Evolutionary conservation across 2,113 vertebrate species (phyloP).

Genomic region (Thalassarche chlororhynchos): DNA sequence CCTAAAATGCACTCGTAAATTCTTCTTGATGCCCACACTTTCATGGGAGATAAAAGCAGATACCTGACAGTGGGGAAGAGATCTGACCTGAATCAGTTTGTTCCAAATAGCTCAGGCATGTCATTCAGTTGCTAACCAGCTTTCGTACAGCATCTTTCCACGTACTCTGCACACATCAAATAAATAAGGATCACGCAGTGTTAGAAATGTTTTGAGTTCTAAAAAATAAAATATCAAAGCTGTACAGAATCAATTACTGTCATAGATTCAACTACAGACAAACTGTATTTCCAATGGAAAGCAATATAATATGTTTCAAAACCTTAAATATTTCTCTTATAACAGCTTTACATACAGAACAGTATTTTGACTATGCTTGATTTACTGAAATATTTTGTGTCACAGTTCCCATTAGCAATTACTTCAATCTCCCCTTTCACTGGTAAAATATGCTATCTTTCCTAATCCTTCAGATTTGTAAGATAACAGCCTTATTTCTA

Average conservation of each 20-base stretch:
- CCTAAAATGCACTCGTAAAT: not conserved
- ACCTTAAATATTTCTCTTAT: not conserved
- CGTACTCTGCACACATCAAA: not conserved
- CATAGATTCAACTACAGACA: not conserved
- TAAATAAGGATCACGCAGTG: not conserved
- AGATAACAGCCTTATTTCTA: not conserved
- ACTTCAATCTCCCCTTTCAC: not conserved
- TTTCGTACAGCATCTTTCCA: not conserved
- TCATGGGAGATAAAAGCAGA: not conserved
- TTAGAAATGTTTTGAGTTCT: not conserved
- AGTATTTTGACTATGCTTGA: not conserved
- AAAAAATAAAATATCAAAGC: not conserved
- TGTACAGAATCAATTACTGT: not conserved
- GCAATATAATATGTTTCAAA: not conserved
- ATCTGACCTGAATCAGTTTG: not conserved
- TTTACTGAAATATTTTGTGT: not conserved
- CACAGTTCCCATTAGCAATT: not conserved
- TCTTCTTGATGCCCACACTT: not conserved
- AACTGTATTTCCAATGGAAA: not conserved
- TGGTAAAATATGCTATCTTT: not conserved
- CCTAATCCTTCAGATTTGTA: not conserved
- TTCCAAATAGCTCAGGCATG: not conserved
- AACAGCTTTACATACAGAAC: not conserved
- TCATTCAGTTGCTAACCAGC: not conserved
- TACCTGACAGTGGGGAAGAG: not conserved